phyloP scores from a whole-genome alignment of 1,140 invertebrate species.

The Andrena cerasifolii region DNA sequence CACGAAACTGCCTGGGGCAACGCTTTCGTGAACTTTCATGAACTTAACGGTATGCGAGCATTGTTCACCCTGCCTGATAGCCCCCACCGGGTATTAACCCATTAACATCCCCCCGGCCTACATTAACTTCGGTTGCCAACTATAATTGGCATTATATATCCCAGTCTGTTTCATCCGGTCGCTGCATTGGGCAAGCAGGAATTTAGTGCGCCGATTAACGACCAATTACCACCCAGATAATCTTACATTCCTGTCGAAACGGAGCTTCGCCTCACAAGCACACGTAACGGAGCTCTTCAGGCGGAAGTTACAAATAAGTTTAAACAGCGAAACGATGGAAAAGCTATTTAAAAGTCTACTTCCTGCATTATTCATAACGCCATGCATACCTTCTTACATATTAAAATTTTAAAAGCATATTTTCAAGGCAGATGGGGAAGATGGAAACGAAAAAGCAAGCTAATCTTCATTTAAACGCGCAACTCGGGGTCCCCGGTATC shows the following conservation, averaged over 20 bases:
- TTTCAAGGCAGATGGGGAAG: too few species aligned
- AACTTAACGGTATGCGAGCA: slow-evolving; percentile 40
- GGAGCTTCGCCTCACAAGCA: not conserved
- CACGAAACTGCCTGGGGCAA: slow-evolving; percentile 32
- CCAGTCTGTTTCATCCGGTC: slow-evolving; percentile 47
- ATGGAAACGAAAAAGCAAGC: not conserved
- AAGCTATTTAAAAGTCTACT: not conserved
- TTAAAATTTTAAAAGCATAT: not conserved
- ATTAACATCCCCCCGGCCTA: slow-evolving; percentile 38
- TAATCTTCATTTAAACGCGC: not conserved
- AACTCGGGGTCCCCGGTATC: not conserved
- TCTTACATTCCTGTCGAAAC: slow-evolving; percentile 18
- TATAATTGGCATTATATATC: slow-evolving; percentile 54
- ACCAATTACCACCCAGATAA: slow-evolving; percentile 45
- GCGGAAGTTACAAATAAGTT: too few species aligned
- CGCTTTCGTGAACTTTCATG: slow-evolving; percentile 44
- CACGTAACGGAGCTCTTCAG: not conserved
- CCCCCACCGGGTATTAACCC: slow-evolving; percentile 48
- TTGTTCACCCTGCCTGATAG: slow-evolving; percentile 38
- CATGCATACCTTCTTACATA: not conserved
- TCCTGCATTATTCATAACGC: not conserved
- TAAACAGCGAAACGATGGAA: not conserved
- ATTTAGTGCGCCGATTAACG: slow-evolving; percentile 50
- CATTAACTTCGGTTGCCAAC: slow-evolving; percentile 47
- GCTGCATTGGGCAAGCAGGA: slow-evolving; percentile 44